A percentile compares a stretch with the other conserved stretches of the same genome.
Conservation (phyloP, 2,888 invertebrate species). For the Campoplex capitator region DNA sequence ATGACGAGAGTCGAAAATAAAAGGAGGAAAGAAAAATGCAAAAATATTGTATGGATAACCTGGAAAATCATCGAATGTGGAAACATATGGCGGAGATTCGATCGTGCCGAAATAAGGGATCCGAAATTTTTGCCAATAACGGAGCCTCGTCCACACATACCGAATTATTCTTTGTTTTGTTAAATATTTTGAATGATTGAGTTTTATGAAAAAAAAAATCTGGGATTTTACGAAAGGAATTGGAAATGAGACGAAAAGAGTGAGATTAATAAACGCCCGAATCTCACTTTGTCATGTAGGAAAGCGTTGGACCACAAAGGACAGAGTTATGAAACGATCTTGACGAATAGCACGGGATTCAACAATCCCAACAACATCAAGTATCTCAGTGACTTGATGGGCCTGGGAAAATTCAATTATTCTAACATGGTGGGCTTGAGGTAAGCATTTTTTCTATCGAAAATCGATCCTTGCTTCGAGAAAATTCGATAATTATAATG, state of each 20-base stretch:
- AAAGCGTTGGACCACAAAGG: conserved; percentile 92
- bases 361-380: conserved; percentile 95
- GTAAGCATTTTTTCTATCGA: conserved; percentile 84
- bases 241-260: conserved; percentile 1
- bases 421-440: conserved; percentile 90
- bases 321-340: conserved; percentile 92
- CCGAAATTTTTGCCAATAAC: conserved; percentile 79
- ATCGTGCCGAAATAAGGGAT: conserved; percentile 74
- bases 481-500: no score
- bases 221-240: not conserved
- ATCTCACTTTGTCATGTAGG: conserved; percentile 86
- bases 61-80: conserved; percentile 20
- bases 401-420: conserved; percentile 89
- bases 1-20: conserved; percentile 1
- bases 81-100: conserved; percentile 34
- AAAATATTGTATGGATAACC: not conserved
- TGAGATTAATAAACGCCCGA: conserved; percentile 69
- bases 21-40: not conserved
- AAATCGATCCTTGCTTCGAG: no score
- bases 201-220: not conserved
- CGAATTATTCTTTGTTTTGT: conserved; percentile 64
- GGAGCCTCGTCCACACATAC: conserved; percentile 75
- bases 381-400: conserved; percentile 91
- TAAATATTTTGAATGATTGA: conserved; percentile 16
- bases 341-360: conserved; percentile 94